These are phyloP conservation scores for Hydraecia micacea DNA, from an alignment of 2,888 invertebrate genomes.

Conservation along the genomic window DNA sequence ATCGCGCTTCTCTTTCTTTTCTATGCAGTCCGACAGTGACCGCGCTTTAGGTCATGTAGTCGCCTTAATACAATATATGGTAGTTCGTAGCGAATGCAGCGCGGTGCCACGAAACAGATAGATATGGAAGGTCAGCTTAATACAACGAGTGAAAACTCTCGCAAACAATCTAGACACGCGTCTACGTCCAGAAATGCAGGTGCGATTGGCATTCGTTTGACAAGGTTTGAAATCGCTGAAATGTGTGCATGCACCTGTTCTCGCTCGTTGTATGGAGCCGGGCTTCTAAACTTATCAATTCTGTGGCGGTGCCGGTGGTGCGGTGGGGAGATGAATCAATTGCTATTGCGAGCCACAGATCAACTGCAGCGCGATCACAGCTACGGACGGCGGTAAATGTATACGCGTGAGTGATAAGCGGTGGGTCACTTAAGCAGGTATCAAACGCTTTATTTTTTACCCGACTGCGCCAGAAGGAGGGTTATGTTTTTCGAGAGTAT, in stretches of 20 bases:
- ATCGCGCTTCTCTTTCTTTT: too few relatives aligned
- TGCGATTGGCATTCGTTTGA: not conserved
- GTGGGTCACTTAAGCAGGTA: not conserved
- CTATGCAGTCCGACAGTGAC: too few relatives aligned
- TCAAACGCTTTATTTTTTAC: not conserved
- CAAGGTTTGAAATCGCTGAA: too few relatives aligned
- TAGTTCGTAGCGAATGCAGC: slow-evolving; percentile 2
- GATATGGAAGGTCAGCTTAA: not conserved
- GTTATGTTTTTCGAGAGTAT: too few relatives aligned
- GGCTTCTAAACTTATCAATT: not conserved
- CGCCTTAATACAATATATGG: slow-evolving; percentile 8
- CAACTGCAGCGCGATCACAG: slow-evolving; percentile 51
- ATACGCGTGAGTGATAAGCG: slow-evolving; percentile 18
- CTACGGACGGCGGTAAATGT: slow-evolving; percentile 15
- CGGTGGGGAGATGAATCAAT: slow-evolving; percentile 57
- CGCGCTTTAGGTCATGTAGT: too few relatives aligned
- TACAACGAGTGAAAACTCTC: too few relatives aligned
- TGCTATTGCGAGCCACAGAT: slow-evolving; percentile 54
- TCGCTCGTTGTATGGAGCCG: not conserved
- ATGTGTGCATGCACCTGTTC: not conserved
- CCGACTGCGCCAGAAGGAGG: too few relatives aligned
- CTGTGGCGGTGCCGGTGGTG: not conserved
- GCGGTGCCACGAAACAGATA: not conserved
- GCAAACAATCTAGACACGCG: not conserved
- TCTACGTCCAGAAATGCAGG: not conserved